These are phyloP conservation scores for Platyscapa corneri DNA, from an alignment of 1,140 invertebrate genomes.

Conservation along the genomic window DNA sequence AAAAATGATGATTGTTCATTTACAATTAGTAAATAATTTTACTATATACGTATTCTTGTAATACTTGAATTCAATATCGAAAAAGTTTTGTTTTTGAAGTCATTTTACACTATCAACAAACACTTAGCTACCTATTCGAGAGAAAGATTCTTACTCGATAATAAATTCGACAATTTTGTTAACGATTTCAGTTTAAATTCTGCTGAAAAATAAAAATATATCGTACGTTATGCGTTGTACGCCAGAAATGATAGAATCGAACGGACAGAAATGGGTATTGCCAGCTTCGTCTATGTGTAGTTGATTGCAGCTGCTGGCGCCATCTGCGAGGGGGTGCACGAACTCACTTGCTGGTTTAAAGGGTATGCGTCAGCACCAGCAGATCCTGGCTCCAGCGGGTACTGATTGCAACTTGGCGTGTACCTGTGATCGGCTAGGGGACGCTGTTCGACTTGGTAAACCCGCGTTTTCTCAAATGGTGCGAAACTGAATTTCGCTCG, in stretches of 20 bases:
- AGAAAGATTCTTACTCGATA: too few species aligned
- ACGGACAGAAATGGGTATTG: background rate
- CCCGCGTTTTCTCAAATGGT: background rate
- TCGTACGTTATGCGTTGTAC: too few species aligned
- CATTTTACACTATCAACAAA: too few species aligned
- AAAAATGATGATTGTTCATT: too few species aligned
- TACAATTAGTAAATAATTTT: too few species aligned
- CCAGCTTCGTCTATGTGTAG: background rate
- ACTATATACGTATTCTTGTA: too few species aligned
- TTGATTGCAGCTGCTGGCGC: constrained; percentile 54
- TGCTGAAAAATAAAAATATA: too few species aligned
- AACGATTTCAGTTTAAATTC: too few species aligned
- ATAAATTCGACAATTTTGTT: background rate
- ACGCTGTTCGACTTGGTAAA: background rate
- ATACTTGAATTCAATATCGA: too few species aligned
- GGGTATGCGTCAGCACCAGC: background rate
- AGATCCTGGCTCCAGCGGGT: background rate
- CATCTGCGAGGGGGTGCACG: constrained; percentile 58
- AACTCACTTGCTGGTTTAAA: constrained; percentile 43
- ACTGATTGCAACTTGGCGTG: constrained; percentile 40
- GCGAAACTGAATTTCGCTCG: background rate
- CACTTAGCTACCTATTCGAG: too few species aligned
- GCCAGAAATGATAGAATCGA: too few species aligned
- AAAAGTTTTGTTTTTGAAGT: too few species aligned
- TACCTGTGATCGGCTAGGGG: constrained; percentile 46